Base-by-base conservation (phyloP, 1,140 invertebrate species). In the Lucilia cuprina region DNA sequence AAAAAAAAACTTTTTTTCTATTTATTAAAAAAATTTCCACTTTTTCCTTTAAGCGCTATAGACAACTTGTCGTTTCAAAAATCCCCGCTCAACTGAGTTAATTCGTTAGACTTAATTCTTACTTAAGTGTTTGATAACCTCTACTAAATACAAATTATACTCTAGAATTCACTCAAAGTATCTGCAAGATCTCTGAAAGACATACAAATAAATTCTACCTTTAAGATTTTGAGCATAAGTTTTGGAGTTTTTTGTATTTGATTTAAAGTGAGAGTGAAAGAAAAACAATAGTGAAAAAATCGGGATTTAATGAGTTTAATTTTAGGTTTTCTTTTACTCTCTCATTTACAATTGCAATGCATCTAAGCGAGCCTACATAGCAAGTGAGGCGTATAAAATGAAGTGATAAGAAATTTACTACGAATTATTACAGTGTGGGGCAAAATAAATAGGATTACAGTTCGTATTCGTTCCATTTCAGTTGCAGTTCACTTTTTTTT, bases 91-190 rank as follows among this genome's bases (percentile, higher is more conserved):
- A 49, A 80, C 77, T 80, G 41, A 80, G 41, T 9, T 21, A 12
- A 13, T 0, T 17, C 41, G 0, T 4, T 17, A 19, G 25, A 80
- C 49, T 50, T 49, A 49, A 49, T 80, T 80, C 41, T 13, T 41
- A 80, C 21, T 80, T 49, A 49, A 25, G 19, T 21, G 19, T 25
- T 65, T 65, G n/a, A 19, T n/a, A 65, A 2, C 10, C 65, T 25
- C 19, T 55, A 41, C 2, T 41, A 41, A 41, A 10, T 41, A 41
- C 7, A 41, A 41, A 2, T 41, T 3, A 0, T 41, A 5, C 5
- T 41, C 34, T n/a, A 80, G 77, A 80, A 19, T 80, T 9, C n/a
- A 25, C 77, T 80, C 35, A 80, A 80, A 12, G 74, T 77, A 55
- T 55, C 50, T 55, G 12, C 50, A 55, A 55, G 50, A 17, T 55